Base-by-base conservation (phyloP, 2,113 vertebrate genomes). In the Apodemus speciosus region DNA sequence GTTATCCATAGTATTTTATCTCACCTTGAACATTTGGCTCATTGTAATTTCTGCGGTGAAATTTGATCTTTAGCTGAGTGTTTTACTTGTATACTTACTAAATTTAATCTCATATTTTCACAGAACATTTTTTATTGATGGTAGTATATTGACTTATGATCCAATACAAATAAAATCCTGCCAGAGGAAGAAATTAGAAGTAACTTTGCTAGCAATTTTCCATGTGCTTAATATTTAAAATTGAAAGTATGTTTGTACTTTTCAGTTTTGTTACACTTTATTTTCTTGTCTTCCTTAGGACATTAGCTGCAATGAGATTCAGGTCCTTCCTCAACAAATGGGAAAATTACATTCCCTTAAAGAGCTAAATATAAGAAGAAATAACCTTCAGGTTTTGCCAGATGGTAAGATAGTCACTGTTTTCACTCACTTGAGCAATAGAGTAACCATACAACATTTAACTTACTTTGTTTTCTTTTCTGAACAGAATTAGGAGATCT, bases 231-330 rank as follows among this genome's bases (percentile, higher is more conserved):
- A 80, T 84, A 94, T 95, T 94, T 85, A 91, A 85, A 62, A 68
- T 95, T 32, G 2, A 56, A 93, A 46, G 27, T 92, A 40, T 76
- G 75, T 94, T 49, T 18, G 0, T 89, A 51, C 76, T 95, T 95
- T 23, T 32, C 38, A 62, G 25, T 95, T 85, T 93, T 8, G 86
- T 95, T 89, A 89, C 77, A 93, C 95, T 97, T 87, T 32, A 69
- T 73, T 95, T 95, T 97, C 96, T 85, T 97, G 14, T 95, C 97
- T 97, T 97, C 95, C 89, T 89, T 93, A 99, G 99, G 99, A 99
- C 97, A 98, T 99, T 89, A 99, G 99, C 98, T 99, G 99, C 97
- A 99, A 99, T 98, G 99, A 99, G 97, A 99, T 99, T 97, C 99
- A 99, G 97, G 98, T 98, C 91, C 99, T 99, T 98, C 99, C 99